Evolutionary conservation across 2,888 invertebrate species (phyloP), one percentile per base, ranked within the genome.

Genomic region (Drosophila bunnanda): DNA sequence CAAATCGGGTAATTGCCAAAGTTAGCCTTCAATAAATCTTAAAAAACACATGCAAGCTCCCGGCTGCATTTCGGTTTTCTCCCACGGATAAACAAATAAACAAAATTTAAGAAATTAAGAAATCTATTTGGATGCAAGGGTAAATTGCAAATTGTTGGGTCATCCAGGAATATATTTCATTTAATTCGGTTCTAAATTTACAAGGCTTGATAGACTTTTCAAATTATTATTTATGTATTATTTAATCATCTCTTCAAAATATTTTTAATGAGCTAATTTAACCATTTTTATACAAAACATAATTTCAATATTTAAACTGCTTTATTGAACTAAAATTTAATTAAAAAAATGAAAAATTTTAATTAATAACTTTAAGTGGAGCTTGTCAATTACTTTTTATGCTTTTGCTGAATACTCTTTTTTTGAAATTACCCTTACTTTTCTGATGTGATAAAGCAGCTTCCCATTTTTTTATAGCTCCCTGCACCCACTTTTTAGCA

Each of bases 131-230:
- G 53, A 17, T 65, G 48, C 9, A 30, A 62, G 74, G 48, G 44
- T 73, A 85, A 75, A 88, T 75, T 46, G 25, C 66, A 75, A 82
- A 82, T 61, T 88, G 80, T 82, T 82, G 88, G 72, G 82, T 86
- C 69, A 79, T 73, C 36, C 55, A 62, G 50, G n/a, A 48, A 34
- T 46, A 62, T 25, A 22, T 20, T 10, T 39, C 22, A 39, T 20
- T 30, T 20, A 3, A 13, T 13, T 20, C 6, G 38, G 22, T 41
- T 62, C 15, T 10, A 1, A n/a, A 10, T 25, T 32, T 30, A 6
- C 20, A 9, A 46, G 20, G 20, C n/a, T 59, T 39, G 9, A 54
- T 30, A 15, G 17, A 50, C 9, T 34, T 17, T 12, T 3, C n/a
- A 15, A 39, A 39, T 25, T 25, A 25, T 25, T n/a, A n/a, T n/a